Conservation (phyloP, 1,140 invertebrate genomes). For the Penaeus vannamei region DNA sequence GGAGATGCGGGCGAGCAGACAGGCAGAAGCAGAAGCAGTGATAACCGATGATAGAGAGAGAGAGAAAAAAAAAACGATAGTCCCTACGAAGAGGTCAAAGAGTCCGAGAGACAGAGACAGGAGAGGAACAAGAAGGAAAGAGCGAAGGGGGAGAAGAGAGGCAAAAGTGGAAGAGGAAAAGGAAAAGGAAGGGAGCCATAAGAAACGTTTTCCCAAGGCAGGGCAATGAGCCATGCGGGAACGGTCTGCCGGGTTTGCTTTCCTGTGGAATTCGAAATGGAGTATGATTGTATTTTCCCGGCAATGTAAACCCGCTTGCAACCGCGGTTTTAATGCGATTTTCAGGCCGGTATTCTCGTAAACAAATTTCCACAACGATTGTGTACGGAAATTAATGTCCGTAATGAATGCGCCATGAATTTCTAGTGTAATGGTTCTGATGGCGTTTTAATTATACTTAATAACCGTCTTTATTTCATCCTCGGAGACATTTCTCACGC, state of each 20-base stretch:
- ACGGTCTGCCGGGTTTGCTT: slow-evolving; percentile 40
- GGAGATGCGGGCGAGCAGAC: background rate
- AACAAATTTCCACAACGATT: slow-evolving; percentile 59
- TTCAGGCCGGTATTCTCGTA: slow-evolving; percentile 62
- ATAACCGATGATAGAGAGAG: background rate
- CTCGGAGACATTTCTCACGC: background rate
- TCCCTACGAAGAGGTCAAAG: background rate
- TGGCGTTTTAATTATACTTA: slow-evolving; percentile 54
- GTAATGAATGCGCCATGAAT: slow-evolving; percentile 55
- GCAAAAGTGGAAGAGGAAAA: slow-evolving; percentile 7
- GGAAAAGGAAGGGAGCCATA: slow-evolving; percentile 17
- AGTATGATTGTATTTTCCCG: slow-evolving; percentile 47
- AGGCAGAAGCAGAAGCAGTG: background rate
- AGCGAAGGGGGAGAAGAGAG: background rate
- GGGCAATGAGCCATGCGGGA: slow-evolving; percentile 9
- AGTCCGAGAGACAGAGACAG: background rate
- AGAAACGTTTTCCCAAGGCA: background rate
- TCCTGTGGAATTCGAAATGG: slow-evolving; percentile 59
- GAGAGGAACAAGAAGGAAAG: background rate
- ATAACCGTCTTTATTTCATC: slow-evolving; percentile 44
- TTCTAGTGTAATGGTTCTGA: slow-evolving; percentile 34
- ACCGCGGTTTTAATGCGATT: slow-evolving; percentile 64
- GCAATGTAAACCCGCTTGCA: slow-evolving; percentile 52
- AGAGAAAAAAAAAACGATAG: slow-evolving; percentile 20
- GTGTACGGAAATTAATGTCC: slow-evolving; percentile 63